Base-by-base conservation (phyloP, 2,888 invertebrate species). In the Zygothrica quintamaculata region DNA sequence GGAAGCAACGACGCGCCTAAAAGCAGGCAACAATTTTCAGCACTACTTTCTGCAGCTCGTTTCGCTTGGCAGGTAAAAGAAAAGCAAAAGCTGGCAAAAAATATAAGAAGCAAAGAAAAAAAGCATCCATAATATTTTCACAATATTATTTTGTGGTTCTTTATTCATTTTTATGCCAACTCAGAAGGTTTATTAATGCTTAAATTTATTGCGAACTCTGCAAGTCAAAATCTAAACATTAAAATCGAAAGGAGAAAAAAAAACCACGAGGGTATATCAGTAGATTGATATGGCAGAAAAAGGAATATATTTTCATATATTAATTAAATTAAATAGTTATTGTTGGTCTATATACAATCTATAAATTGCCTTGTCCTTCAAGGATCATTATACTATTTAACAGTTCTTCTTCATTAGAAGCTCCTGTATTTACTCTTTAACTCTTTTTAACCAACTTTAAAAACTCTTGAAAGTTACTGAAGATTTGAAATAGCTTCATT, bases 141-240 rank as follows among this genome's bases (percentile, higher is more conserved):
- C 50, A 73, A 62, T 79, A 72, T 68, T 65, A 55, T 66, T 76
- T 76, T 71, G 39, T 26, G 60, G 55, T 46, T 50, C 46, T 62
- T 60, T 48, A 42, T 57, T 53, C 55, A 16, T 53, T 37, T 71
- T 77, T 65, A 39, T 65, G 74, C 77, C 77, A 65, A 68, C 70
- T 73, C 68, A 66, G 74, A 46, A 70, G 61, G 55, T 77, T 66
- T 84, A 73, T 80, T 80, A 77, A 73, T 66, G 61, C 68, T 56
- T 9, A 33, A 73, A 74, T 64, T 64, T 60, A 53, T 68, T 64
- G 44, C 52, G 52, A 61, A 55, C 61, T 61, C 56, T 53, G 57
- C 67, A 55, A 56, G 65, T 61, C 46, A 53, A 67, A 75, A 67
- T 52, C 43, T 47, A 48, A 50, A 64, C 61, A 59, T 12, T 58